These are phyloP conservation scores for Opisthocomus hoazin DNA, from an alignment of 2,113 vertebrate genomes.

Conservation along the genomic window DNA sequence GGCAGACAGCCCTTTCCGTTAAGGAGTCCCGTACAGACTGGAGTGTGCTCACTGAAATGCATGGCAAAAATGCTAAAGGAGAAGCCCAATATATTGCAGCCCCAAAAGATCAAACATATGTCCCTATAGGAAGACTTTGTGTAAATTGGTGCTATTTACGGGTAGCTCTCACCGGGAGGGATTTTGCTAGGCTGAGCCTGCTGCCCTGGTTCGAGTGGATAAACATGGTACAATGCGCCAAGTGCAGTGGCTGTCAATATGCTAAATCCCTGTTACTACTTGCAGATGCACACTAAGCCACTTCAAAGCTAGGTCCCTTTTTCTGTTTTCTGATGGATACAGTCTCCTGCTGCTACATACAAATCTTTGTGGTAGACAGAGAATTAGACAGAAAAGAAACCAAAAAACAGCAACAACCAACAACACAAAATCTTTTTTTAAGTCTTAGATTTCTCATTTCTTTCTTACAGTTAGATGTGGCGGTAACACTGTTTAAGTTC, in stretches of 20 bases:
- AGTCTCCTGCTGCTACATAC: background rate
- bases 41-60: background rate
- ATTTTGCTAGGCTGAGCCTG: background rate
- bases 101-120: background rate
- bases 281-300: background rate
- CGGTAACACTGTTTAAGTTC: background rate
- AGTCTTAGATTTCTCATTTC: background rate
- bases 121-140: background rate
- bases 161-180: background rate
- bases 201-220: background rate
- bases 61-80: background rate
- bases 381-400: background rate
- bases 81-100: background rate
- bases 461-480: background rate
- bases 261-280: background rate
- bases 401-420: background rate
- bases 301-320: background rate
- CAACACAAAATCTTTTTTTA: accelerated
- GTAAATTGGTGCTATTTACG: accelerated
- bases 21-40: background rate
- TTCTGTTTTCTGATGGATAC: background rate
- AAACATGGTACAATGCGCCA: background rate
- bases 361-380: background rate
- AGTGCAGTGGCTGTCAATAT: background rate
- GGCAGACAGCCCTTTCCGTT: background rate